Percentiles rank a stretch among this genome's conserved stretches.
Evolutionary conservation across 2,888 invertebrate genomes (phyloP).

Genomic region (Caenorhabditis virilis): DNA sequence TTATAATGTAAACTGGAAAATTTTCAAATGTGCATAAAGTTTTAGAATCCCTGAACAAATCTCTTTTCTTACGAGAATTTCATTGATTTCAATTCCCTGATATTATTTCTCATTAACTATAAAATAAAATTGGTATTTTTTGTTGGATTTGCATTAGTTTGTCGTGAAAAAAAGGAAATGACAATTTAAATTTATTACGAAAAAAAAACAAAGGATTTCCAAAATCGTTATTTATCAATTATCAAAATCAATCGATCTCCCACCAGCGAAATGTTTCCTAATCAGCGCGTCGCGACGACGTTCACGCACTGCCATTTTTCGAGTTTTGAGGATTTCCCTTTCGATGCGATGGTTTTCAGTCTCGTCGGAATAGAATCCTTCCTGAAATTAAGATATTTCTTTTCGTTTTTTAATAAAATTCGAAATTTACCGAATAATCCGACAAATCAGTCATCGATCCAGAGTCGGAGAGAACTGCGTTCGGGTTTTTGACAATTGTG

Average conservation of each 20-base stretch:
- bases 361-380: constrained; percentile 1
- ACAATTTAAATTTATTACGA: neutral
- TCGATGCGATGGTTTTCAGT: neutral
- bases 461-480: neutral
- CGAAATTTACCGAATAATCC: neutral
- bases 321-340: neutral
- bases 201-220: neutral
- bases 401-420: neutral
- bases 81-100: too few relatives aligned
- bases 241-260: too few relatives aligned
- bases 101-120: too few relatives aligned
- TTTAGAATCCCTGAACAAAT: too few relatives aligned
- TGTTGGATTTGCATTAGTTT: too few relatives aligned
- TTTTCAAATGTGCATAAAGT: too few relatives aligned
- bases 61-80: too few relatives aligned
- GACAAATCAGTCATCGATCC: constrained; percentile 5
- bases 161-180: too few relatives aligned
- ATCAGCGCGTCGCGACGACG: too few relatives aligned
- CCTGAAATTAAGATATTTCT: neutral
- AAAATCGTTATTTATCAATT: neutral
- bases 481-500: neutral
- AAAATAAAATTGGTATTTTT: neutral
- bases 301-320: neutral
- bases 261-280: too few relatives aligned
- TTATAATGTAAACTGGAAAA: too few relatives aligned